Percentiles rank a stretch among this genome's conserved stretches.
These are phyloP conservation scores for Malurus leucopterus DNA, from an alignment of 2,797 vertebrate species.

Conservation along the genomic window DNA sequence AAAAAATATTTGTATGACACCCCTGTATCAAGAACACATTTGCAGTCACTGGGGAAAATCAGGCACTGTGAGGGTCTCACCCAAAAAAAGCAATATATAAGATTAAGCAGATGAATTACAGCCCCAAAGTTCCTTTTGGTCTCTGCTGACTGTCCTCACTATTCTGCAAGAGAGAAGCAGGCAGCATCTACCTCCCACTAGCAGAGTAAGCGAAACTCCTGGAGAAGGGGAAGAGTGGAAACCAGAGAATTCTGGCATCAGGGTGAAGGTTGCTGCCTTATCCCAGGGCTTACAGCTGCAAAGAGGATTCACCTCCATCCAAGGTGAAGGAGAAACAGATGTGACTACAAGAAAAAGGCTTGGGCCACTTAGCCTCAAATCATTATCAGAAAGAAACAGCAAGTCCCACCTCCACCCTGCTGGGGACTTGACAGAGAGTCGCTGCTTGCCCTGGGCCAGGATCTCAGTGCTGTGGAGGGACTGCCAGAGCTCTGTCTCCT, in stretches of 20 bases:
- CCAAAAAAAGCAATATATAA: background rate
- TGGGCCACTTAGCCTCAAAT: background rate
- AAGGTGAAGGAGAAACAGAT: background rate
- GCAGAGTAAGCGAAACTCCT: background rate
- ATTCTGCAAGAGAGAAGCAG: background rate
- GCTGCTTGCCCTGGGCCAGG: background rate
- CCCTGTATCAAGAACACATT: background rate
- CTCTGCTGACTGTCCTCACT: background rate
- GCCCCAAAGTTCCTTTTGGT: background rate
- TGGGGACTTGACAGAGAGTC: no score
- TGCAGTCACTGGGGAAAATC: background rate
- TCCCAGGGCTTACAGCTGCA: background rate
- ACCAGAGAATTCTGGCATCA: background rate
- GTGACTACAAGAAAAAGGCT: background rate
- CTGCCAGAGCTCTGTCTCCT: background rate
- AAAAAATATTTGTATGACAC: background rate
- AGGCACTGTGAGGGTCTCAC: background rate
- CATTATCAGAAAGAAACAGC: background rate
- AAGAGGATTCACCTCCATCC: background rate
- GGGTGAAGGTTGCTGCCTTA: background rate
- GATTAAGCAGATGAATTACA: background rate
- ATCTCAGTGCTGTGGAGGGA: background rate
- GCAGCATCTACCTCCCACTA: fast-evolving
- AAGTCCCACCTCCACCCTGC: background rate
- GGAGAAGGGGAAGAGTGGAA: background rate